phyloP scores from a whole-genome alignment of 1,140 invertebrate species.

The Drosophila ananassae region DNA sequence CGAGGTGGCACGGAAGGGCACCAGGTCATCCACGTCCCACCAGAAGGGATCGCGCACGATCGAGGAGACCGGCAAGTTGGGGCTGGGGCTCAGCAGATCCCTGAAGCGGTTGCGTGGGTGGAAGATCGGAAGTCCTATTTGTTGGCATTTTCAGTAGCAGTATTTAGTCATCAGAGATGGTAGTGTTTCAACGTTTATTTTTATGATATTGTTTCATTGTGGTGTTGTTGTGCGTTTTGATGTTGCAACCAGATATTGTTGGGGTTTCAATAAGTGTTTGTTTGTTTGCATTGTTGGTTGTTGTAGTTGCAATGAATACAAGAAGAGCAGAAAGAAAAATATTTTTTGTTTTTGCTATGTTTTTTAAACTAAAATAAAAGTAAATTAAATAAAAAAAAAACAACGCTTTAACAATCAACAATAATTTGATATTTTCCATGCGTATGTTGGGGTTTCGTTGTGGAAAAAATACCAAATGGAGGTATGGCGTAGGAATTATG shows the following conservation, averaged over 20 bases:
- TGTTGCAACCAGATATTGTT: constrained; percentile 63
- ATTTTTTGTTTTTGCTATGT: constrained; percentile 73
- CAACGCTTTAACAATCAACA: constrained; percentile 77
- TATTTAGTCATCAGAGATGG: constrained; percentile 37
- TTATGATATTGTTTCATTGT: constrained; percentile 9
- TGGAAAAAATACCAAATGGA: constrained; percentile 77
- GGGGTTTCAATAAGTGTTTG: constrained; percentile 53
- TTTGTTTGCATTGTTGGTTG: constrained; percentile 47
- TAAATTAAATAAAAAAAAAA: constrained; percentile 76
- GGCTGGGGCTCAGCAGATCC: constrained; percentile 91
- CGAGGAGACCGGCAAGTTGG: constrained; percentile 89
- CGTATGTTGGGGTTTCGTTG: constrained; percentile 67
- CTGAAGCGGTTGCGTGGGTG: constrained; percentile 88
- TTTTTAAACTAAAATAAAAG: constrained; percentile 82
- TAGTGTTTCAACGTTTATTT: constrained; percentile 23
- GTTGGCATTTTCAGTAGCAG: constrained; percentile 62
- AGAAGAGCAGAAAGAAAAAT: constrained; percentile 83
- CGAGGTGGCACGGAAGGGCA: constrained; percentile 87
- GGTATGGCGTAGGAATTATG: constrained; percentile 12
- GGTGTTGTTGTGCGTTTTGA: constrained; percentile 31
- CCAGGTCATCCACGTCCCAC: constrained; percentile 91
- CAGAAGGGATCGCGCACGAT: constrained; percentile 94
- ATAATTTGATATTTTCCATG: constrained; percentile 80
- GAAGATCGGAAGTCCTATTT: constrained; percentile 88
- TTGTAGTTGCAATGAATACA: constrained; percentile 73